These are phyloP conservation scores for Ellobium chinense DNA, from an alignment of 2,888 invertebrate species.

Conservation along the genomic window DNA sequence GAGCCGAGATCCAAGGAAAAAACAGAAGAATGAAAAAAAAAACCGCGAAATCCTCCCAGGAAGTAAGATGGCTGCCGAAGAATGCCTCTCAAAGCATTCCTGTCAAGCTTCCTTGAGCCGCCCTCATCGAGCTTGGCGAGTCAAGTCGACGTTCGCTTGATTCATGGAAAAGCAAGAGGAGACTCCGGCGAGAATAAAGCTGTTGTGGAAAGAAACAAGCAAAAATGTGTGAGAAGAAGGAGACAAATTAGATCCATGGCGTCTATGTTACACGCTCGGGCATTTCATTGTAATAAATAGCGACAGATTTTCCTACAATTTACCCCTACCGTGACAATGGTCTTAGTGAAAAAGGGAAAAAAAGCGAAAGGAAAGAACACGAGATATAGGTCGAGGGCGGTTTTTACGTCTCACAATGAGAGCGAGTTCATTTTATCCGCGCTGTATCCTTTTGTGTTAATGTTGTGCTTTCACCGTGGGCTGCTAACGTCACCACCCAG, in stretches of 20 bases:
- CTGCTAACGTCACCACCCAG: neutral
- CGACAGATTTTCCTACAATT: neutral
- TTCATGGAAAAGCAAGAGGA: slow-evolving; percentile 23
- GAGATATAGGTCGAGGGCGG: neutral
- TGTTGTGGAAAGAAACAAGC: slow-evolving; percentile 31
- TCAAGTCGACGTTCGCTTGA: slow-evolving; percentile 32
- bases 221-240: slow-evolving; percentile 17
- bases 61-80: slow-evolving; percentile 1
- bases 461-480: neutral
- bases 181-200: slow-evolving; percentile 21
- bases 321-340: neutral
- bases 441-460: neutral
- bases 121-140: slow-evolving; percentile 27
- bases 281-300: slow-evolving; percentile 6
- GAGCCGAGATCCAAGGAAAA: neutral
- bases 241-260: slow-evolving; percentile 38
- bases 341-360: neutral
- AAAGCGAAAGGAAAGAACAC: neutral
- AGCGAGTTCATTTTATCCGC: too few species aligned
- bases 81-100: slow-evolving; percentile 41
- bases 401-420: neutral
- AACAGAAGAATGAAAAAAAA: neutral
- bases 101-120: neutral
- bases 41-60: neutral
- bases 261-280: slow-evolving; percentile 28